These are phyloP conservation scores for Orchesella cincta DNA, from an alignment of 1,140 invertebrate genomes.

Conservation along the genomic window DNA sequence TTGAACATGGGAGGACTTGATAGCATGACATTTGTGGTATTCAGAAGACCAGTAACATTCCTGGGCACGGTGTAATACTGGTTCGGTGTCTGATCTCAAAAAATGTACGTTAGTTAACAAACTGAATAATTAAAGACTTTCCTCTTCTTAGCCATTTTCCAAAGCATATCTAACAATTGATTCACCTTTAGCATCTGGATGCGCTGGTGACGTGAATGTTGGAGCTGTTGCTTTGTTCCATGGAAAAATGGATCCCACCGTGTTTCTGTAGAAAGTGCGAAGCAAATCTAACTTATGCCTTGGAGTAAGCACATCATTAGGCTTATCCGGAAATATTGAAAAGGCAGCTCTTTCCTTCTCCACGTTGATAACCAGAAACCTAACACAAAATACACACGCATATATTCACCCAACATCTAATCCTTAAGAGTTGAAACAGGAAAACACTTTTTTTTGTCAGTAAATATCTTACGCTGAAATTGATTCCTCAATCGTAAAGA, in stretches of 20 bases:
- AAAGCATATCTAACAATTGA: background rate
- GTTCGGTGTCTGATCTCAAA: slow-evolving; percentile 39
- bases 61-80: slow-evolving; percentile 54
- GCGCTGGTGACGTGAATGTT: slow-evolving; percentile 24
- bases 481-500: slow-evolving; percentile 34
- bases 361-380: slow-evolving; percentile 69
- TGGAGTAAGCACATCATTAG: slow-evolving; percentile 60
- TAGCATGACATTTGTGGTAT: slow-evolving; percentile 76
- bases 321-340: slow-evolving; percentile 58
- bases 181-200: slow-evolving; percentile 15
- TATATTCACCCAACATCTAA: no score
- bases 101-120: no score
- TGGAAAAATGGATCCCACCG: slow-evolving; percentile 43
- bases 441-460: no score
- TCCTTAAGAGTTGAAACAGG: no score
- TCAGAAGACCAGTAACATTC: slow-evolving; percentile 81
- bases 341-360: slow-evolving; percentile 66
- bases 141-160: no score
- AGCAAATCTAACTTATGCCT: slow-evolving; percentile 69
- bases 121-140: no score
- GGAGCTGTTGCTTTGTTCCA: slow-evolving; percentile 8
- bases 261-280: slow-evolving; percentile 68
- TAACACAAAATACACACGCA: slow-evolving; percentile 57
- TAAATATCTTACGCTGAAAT: slow-evolving; percentile 35
- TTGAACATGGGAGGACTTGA: slow-evolving; percentile 52